Base-by-base conservation (phyloP, 2,888 invertebrate species). In the Ferrisia virgata region DNA sequence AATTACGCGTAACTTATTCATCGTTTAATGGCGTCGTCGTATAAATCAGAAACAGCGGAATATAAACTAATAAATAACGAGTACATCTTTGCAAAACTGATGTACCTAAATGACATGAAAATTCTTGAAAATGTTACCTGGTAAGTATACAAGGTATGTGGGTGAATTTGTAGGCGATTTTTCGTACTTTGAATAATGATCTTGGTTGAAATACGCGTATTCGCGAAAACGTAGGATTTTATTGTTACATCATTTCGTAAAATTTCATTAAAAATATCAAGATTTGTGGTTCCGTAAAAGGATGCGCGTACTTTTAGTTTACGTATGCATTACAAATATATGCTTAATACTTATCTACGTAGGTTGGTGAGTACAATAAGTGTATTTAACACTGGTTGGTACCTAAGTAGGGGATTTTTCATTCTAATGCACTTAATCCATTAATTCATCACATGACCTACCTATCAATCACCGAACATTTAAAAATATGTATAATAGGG, bases 1-100 rank as follows among this genome's bases (percentile, higher is more conserved):
- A 76, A 76, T 76, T 76, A 76, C 72, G 72, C 72, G 33, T 18
- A 76, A 36, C 36, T 76, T 76, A 76, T 76, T 22, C 31, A 31
- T 53, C 72, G 1, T 15, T 36, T 36, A 1, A 72, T 72, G 25
- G 36, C 11, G 72, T 22, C 36, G 8, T 36, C 36, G 36, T 36
- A 58, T 53, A n/a, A 53, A 53, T 6, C 6, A 53, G 15, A 53
- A 53, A 53, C 15, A 53, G 15, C 15, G 72, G 18, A 13, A 36
- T 36, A 76, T 33, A 69, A 36, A 76, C n/a, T 58, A 25, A 64
- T 31, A 64, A 28, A 28, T 64, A 58, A 58, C 64, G 28, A 64
- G 15, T 22, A 1, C 53, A 13, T 64, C 28, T 64, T 64, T 64
- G 25, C 15, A 4, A 64, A 5, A 69, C 72, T n/a, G 8, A 25